These are phyloP conservation scores for Corvus cornix DNA, from an alignment of 2,113 vertebrate species.

Conservation along the genomic window DNA sequence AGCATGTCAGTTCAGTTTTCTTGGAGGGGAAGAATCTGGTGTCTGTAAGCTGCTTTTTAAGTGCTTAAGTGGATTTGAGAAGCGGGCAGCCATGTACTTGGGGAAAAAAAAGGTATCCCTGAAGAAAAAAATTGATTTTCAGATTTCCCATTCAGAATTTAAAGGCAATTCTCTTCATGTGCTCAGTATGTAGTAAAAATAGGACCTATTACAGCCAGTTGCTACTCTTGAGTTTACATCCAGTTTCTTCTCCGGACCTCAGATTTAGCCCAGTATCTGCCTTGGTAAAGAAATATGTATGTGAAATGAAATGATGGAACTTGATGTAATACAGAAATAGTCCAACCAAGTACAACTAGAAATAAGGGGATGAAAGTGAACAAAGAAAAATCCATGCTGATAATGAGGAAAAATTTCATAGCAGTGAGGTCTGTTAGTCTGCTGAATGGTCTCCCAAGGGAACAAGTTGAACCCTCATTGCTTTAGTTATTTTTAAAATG, in stretches of 20 bases:
- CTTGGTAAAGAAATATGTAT: neutral
- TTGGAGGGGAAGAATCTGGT: constrained; percentile 36
- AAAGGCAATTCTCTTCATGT: neutral
- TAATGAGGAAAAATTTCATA: constrained; percentile 42
- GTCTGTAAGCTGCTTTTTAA: constrained; percentile 37
- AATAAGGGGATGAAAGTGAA: constrained; percentile 10
- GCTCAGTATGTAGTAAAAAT: constrained; percentile 4
- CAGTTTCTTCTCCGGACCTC: constrained; percentile 6
- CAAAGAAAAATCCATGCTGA: constrained; percentile 28
- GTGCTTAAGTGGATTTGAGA: constrained; percentile 26
- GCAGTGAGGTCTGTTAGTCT: constrained; percentile 15
- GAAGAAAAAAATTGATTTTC: constrained; percentile 9
- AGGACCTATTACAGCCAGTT: neutral
- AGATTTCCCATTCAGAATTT: constrained; percentile 27
- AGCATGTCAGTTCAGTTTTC: neutral
- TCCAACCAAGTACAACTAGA: neutral
- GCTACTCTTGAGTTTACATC: neutral
- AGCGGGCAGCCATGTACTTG: neutral
- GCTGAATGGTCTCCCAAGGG: constrained; percentile 20
- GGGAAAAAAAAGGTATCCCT: neutral
- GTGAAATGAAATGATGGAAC: constrained; percentile 26
- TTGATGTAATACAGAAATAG: constrained; percentile 1
- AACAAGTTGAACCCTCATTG: neutral
- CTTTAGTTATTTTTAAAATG: constrained; percentile 54
- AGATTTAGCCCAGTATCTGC: neutral